Evolutionary conservation across 2,888 invertebrate genomes (phyloP), one percentile per base, ranked within the genome.

Genomic region (Hanleya hanleyi): DNA sequence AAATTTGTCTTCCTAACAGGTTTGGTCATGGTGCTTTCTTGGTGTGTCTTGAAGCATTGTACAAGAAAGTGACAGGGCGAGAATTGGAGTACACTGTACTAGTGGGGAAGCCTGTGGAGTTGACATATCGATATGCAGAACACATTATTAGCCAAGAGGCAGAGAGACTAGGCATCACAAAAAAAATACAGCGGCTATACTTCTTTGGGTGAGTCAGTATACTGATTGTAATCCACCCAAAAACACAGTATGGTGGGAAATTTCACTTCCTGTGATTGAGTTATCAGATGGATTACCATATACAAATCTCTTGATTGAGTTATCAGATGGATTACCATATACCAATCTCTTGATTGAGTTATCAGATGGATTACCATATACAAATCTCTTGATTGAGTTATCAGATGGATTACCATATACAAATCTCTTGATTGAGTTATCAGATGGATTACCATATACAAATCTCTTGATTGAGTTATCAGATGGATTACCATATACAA

Each of bases 21-120:
- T 90, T 88, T 81, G 90, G 90, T 18, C 90, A 90, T 74, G 90
- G 90, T 4, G 89, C 90, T 35, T 90, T 89, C 79, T 83, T 90
- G 12, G 80, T 88, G 15, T 90, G 90, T 74, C 78, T 90, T 9
- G 90, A 90, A 75, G 86, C 88, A 15, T 78, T 90, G 2, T 90
- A 87, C 77, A 87, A 86, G 89, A 90, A 90, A 86, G 84, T 90
- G 35, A 90, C 89, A 15, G 90, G 90, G 9, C 77, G 77, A 29
- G 86, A 87, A 29, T 75, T 90, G 61, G 78, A 84, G 62, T 90
- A 90, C 82, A 83, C 83, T 26, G 84, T 86, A 2, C 78, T 90
- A 68, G 85, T 90, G 33, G 90, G 90, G 18, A 90, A 90, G 71
- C 90, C 90, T 7, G 88, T 88, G 77, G 89, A 90, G 78, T 87